These are phyloP conservation scores for Aelia acuminata DNA, from an alignment of 2,888 invertebrate genomes.

Conservation along the genomic window DNA sequence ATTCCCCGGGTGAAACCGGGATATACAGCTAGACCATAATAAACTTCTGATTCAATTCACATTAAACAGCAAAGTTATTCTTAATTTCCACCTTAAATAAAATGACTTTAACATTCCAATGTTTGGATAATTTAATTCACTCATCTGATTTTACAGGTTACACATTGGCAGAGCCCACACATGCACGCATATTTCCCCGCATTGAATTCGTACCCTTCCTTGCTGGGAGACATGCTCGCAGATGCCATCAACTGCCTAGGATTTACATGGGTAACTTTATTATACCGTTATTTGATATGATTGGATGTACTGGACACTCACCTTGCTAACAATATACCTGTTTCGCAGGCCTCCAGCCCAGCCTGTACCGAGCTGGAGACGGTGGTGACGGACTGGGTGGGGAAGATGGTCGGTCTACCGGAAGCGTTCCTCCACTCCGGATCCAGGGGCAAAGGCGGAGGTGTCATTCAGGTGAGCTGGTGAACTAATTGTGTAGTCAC, in stretches of 20 bases:
- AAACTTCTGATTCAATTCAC: too few relatives aligned
- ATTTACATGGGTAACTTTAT: slow-evolving; percentile 96
- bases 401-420: slow-evolving; percentile 95
- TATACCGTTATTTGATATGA: neutral
- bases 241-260: slow-evolving; percentile 95
- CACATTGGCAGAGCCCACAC: slow-evolving; percentile 96
- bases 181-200: slow-evolving; percentile 99
- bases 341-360: slow-evolving; percentile 90
- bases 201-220: slow-evolving; percentile 91
- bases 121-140: too few relatives aligned
- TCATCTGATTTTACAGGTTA: slow-evolving; percentile 78
- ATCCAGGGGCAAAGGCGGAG: slow-evolving; percentile 84
- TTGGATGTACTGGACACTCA: neutral
- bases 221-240: slow-evolving; percentile 95
- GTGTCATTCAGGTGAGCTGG: slow-evolving; percentile 91
- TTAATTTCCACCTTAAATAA: too few relatives aligned
- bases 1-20: too few relatives aligned
- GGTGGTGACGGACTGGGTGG: slow-evolving; percentile 98
- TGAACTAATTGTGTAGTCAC: too few relatives aligned
- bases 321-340: neutral
- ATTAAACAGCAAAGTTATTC: too few relatives aligned
- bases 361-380: slow-evolving; percentile 98
- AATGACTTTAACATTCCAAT: too few relatives aligned
- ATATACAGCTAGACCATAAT: too few relatives aligned
- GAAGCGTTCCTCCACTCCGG: slow-evolving; percentile 90